Percentiles rank a stretch among this genome's conserved stretches.
Evolutionary conservation across 2,797 vertebrate species (phyloP).

Genomic region (Morus bassanus): DNA sequence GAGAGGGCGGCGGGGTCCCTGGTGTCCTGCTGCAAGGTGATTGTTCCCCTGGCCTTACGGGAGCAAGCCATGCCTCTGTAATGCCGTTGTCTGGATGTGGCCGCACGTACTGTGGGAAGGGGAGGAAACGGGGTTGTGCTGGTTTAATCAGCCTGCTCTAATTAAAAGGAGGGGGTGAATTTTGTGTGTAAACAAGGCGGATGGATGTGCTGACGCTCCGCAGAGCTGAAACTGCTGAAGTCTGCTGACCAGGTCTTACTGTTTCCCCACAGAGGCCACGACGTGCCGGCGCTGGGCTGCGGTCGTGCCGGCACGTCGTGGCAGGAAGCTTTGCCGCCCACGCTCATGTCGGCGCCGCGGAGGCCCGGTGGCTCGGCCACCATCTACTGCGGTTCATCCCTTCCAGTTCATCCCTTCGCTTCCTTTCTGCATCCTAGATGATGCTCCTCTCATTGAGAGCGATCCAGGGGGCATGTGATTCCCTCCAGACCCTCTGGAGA

Average conservation of each 20-base stretch:
- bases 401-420: rapidly evolving
- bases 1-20: rapidly evolving
- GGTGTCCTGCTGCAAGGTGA: rapidly evolving
- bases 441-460: rapidly evolving
- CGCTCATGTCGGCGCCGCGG: rapidly evolving
- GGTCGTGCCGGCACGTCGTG: neutral
- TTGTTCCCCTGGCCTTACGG: rapidly evolving
- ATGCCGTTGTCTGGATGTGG: rapidly evolving
- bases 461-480: rapidly evolving
- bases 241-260: neutral
- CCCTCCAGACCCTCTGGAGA: neutral
- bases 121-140: rapidly evolving
- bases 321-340: neutral
- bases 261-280: rapidly evolving
- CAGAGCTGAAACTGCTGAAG: neutral
- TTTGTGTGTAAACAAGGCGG: neutral
- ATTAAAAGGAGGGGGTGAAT: neutral
- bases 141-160: neutral
- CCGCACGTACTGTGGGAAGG: rapidly evolving
- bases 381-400: neutral
- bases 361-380: neutral
- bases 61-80: rapidly evolving
- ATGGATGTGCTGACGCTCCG: rapidly evolving
- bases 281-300: rapidly evolving
- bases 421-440: rapidly evolving